Percentiles rank a stretch among this genome's conserved stretches.
phyloP scores from a whole-genome alignment of 2,888 invertebrate species.

The Stenoptilia bipunctidactyla region DNA sequence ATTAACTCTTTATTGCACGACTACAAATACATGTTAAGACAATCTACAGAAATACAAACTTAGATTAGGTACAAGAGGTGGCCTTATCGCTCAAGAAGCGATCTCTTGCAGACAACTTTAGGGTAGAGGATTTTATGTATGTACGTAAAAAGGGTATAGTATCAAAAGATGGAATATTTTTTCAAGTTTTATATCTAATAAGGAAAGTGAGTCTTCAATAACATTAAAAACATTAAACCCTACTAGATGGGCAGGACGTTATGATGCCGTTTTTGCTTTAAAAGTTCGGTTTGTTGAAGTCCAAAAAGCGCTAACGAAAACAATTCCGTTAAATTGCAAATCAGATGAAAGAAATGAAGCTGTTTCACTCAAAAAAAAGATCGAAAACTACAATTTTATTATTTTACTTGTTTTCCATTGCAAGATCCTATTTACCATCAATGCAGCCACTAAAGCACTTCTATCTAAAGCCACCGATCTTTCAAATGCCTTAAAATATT shows the following conservation, averaged over 20 bases:
- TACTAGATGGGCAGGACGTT: slow-evolving; percentile 9
- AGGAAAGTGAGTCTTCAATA: slow-evolving; percentile 6
- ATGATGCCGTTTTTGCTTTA: slow-evolving; percentile 10
- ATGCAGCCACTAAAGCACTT: slow-evolving; percentile 16
- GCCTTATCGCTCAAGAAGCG: too few relatives aligned
- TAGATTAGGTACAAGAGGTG: too few relatives aligned
- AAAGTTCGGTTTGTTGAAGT: slow-evolving; percentile 15
- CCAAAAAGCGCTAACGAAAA: slow-evolving; percentile 16
- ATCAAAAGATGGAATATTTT: slow-evolving; percentile 13
- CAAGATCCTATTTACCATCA: slow-evolving; percentile 12
- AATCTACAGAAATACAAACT: too few relatives aligned
- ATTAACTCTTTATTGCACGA: too few relatives aligned
- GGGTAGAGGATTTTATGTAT: too few relatives aligned
- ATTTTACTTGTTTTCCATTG: slow-evolving; percentile 16
- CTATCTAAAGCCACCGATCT: slow-evolving; percentile 15
- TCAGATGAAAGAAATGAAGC: slow-evolving; percentile 17
- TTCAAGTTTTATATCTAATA: slow-evolving; percentile 12
- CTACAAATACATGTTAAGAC: too few relatives aligned
- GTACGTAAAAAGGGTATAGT: too few relatives aligned
- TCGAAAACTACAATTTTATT: slow-evolving; percentile 16
- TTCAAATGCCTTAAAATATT: slow-evolving; percentile 15
- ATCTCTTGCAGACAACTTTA: too few relatives aligned
- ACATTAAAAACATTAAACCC: slow-evolving; percentile 13
- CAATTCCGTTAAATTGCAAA: slow-evolving; percentile 17
- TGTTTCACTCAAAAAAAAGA: slow-evolving; percentile 16